These are phyloP conservation scores for Chesias legatella DNA, from an alignment of 2,888 invertebrate genomes.

Conservation along the genomic window DNA sequence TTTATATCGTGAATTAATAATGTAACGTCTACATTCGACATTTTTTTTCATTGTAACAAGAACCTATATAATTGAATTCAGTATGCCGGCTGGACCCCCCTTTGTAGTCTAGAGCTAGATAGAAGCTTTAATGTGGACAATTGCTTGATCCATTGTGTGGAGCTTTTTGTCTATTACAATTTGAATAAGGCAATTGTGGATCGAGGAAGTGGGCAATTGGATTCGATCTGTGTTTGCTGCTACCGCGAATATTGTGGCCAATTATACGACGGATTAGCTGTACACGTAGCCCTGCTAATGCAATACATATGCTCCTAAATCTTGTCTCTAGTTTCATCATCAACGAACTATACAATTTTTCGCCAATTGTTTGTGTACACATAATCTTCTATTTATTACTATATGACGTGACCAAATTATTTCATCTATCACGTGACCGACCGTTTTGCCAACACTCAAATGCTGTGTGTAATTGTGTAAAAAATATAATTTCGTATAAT, in stretches of 20 bases:
- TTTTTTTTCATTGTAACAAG: too few species aligned
- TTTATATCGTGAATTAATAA: too few species aligned
- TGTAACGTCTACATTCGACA: constrained; percentile 40
- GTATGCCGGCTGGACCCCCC: constrained; percentile 33
- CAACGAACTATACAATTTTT: constrained; percentile 22
- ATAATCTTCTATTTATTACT: constrained; percentile 50
- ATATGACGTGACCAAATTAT: constrained; percentile 33
- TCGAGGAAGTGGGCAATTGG: constrained; percentile 66
- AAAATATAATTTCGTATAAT: constrained; percentile 66
- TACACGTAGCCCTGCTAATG: too few species aligned
- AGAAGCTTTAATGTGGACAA: constrained; percentile 43
- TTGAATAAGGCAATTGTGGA: constrained; percentile 62
- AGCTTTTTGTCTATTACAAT: constrained; percentile 61
- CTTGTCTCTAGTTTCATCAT: constrained; percentile 7
- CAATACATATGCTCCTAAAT: too few species aligned
- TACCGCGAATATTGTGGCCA: constrained; percentile 13
- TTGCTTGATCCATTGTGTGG: constrained; percentile 56
- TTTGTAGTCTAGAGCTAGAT: constrained; percentile 49
- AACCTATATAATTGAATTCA: constrained; percentile 38
- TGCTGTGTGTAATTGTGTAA: constrained; percentile 42
- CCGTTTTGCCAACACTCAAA: constrained; percentile 35
- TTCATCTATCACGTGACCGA: constrained; percentile 48
- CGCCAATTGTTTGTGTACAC: constrained; percentile 35
- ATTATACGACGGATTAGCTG: background rate
- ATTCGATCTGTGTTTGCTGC: constrained; percentile 31